Evolutionary conservation across 1,140 invertebrate species (phyloP), one percentile per base, ranked within the genome.

Genomic region (Conus betulinus): DNA sequence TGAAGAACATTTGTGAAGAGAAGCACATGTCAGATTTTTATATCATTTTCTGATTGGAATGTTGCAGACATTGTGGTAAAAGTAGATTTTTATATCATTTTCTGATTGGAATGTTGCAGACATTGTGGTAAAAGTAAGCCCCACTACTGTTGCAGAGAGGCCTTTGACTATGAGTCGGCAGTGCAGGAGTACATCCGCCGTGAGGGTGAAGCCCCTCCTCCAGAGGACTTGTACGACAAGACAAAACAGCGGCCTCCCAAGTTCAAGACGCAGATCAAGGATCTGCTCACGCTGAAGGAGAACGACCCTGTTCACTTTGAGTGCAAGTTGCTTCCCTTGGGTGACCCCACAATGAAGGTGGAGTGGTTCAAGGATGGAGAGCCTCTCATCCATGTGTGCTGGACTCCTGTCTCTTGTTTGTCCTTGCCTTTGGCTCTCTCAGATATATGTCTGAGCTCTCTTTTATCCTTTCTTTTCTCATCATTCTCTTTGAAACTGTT

Each of bases 301-400:
- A 97, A 97, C 85, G 97, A 99, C 94, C 98, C 97, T 55, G 98
- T 98, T 85, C 98, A 99, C 96, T 98, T 99, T 93, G 98, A 99
- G 95, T 98, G 98, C 91, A 97, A 98, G 76, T 96, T 99, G n/a
- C 97, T 99, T 94, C 99, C 99, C n/a, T 98, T 99, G 89, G 98
- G 98, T 67, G 99, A 99, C 96, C 98, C 99, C 5, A 98, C 98
- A 52, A 96, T 99, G 78, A 99, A 98, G 95, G 98, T 99, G 1
- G 98, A 99, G 96, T 99, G 99, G 99, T 99, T 98, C 95, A 97
- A 98, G 94, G 99, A 99, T 95, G 98, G 98, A 93, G 97, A 98
- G 94, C 97, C 98, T 20, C 96, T 99, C 79, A 98, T 98, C 95
- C 97, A 98, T 94, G 98, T 97, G 93, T 94, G 95, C 4, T 60